Percentiles rank a stretch among this genome's conserved stretches.
Evolutionary conservation across 2,888 invertebrate genomes (phyloP).

Genomic region (Scaptomyza parva): DNA sequence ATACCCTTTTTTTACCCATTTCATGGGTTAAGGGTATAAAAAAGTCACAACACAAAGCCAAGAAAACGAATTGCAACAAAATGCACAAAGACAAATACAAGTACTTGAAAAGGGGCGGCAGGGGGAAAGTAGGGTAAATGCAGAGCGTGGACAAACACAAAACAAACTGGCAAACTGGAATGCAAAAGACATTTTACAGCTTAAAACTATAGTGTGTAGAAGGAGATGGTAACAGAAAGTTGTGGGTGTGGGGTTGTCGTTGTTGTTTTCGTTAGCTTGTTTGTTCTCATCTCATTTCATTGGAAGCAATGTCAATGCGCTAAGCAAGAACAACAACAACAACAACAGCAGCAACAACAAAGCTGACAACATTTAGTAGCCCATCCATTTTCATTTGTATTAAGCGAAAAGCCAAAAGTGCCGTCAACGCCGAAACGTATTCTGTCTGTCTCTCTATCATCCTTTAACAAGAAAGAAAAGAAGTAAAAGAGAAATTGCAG

Average conservation of each 20-base stretch:
- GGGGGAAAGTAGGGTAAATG: slow-evolving; percentile 2
- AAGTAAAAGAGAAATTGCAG: slow-evolving; percentile 34
- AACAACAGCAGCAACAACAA: slow-evolving; percentile 25
- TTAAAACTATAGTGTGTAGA: too few species aligned
- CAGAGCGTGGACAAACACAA: slow-evolving; percentile 18
- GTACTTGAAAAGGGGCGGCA: slow-evolving; percentile 12
- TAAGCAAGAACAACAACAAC: slow-evolving; percentile 20
- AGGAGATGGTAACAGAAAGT: neutral
- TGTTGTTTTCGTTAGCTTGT: slow-evolving; percentile 59
- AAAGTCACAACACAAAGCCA: slow-evolving; percentile 32
- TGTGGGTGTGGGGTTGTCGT: neutral
- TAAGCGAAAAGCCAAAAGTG: slow-evolving; percentile 71
- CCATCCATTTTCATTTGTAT: slow-evolving; percentile 81
- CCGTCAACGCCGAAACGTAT: slow-evolving; percentile 54
- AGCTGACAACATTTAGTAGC: slow-evolving; percentile 74
- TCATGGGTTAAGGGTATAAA: slow-evolving; percentile 20
- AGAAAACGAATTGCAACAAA: slow-evolving; percentile 71
- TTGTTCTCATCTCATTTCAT: slow-evolving; percentile 70
- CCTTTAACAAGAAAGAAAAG: slow-evolving; percentile 25
- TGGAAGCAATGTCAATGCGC: slow-evolving; percentile 63
- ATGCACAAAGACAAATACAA: slow-evolving; percentile 72
- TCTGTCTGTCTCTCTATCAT: slow-evolving; percentile 13
- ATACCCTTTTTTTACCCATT: too few species aligned
- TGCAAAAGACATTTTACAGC: slow-evolving; percentile 46
- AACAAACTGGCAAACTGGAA: slow-evolving; percentile 23